Evolutionary conservation across 2,797 vertebrate genomes (phyloP), one percentile per base, ranked within the genome.

Genomic region (Rachycentron canadum): DNA sequence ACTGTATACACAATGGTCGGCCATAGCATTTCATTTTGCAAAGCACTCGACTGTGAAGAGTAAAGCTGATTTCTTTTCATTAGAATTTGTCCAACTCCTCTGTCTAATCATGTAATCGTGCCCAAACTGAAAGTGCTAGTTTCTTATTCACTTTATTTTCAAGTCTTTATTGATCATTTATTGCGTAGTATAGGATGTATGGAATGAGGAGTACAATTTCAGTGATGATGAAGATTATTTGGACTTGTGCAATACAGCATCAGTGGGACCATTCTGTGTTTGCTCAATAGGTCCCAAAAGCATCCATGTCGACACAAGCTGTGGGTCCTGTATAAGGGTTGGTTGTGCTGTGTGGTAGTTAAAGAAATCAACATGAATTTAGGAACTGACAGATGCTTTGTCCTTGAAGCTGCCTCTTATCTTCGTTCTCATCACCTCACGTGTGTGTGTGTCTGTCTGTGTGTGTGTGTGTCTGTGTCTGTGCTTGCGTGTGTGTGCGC

Each of bases 171-270:
- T 78, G 55, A 66, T 65, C 53, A 66, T 55, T 63, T 25, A 8
- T 34, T 56, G 60, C 6, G 12, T 64, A 65, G 50, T 50, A 56
- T 9, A 52, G 28, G 28, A 14, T 62, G 36, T 84, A 73, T 66
- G 45, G 30, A 69, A 66, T 0, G 1, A 69, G 43, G 64, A 69
- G 53, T 68, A 28, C 60, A 72, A 71, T 80, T 83, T 34, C 53
- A 84, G 52, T 58, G 69, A 72, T 73, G 43, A 73, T 82, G 64
- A 87, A 87, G 74, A 89, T 64, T 59, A 72, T 83, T 89, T 85
- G 83, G 65, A 86, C 49, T 32, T 72, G 91, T 91, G 92, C 90
- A 92, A 88, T 93, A 89, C 59, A 84, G 68, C 55, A 67, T 67
- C 26, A 57, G 78, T 67, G 64, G 50, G 73, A 60, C 71, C 65